Base-by-base conservation (phyloP, 1,140 invertebrate species). In the Aradophagus sp. region DNA sequence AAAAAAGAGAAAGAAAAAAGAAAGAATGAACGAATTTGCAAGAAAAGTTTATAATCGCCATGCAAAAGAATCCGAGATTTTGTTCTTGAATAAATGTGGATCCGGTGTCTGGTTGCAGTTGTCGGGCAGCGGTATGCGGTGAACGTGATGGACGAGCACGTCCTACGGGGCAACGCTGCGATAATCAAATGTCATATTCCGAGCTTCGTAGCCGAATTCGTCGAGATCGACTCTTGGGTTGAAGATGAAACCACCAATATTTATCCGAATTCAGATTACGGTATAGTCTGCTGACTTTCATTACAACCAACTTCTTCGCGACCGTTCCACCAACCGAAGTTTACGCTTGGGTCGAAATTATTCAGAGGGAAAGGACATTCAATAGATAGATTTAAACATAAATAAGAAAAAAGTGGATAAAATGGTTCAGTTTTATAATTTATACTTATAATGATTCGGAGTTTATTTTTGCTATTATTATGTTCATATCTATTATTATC, bases 151-250 rank as follows among this genome's bases (percentile, higher is more conserved):
- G 94, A 95, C 82, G 94, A 95, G 86, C 93, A 94, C 84, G 93
- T 96, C 59, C 89, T 96, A 75, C 89, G 92, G 81, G 94, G 94
- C 68, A 97, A 96, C 85, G 91, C 93, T 71, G 94, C 93, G 75
- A 92, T 95, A 81, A 88, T 96, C 77, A 95, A 95, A 89, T 96
- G 95, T 88, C 93, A 95, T 87, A 93, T 96, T 84, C 95, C 95
- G 66, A 95, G 93, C 86, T 96, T 95, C 86, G 94, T 96, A 42
- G 92, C 93, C 74, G 94, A 96, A 88, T 95, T 93, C 85, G 92
- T 96, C 76, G 88, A 86, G 77, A 92, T 96, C 74, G 89, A 90
- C 58, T 92, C 93, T 74, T 96, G 95, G 95, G 88, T 95, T 77
- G 89, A 93, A 84, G 91, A 92, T 76, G 91, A 92, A 82, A 84